A percentile compares a stretch with the other conserved stretches of the same genome.
Conservation (phyloP, 2,888 invertebrate genomes). For the Drosophila prolongata region DNA sequence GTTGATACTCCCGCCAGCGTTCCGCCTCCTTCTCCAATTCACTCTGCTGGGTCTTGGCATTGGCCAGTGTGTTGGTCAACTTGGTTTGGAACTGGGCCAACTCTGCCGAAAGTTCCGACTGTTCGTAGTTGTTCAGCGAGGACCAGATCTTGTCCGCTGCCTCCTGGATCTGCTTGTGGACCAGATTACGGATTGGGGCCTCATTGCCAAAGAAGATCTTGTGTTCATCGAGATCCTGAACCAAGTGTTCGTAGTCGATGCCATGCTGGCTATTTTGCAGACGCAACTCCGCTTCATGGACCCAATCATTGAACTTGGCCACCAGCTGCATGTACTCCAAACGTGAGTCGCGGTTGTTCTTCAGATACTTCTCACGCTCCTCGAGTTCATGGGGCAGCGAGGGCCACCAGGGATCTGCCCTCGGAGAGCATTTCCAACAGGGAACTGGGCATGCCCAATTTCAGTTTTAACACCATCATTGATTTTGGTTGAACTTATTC, state of each 20-base stretch:
- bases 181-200: conserved; percentile 90
- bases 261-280: conserved; percentile 92
- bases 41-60: conserved; percentile 92
- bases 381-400: conserved; percentile 92
- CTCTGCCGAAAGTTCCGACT: conserved; percentile 92
- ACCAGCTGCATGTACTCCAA: conserved; percentile 91
- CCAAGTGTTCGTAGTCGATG: conserved; percentile 94
- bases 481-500: conserved; percentile 88
- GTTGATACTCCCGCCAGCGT: conserved; percentile 94
- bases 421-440: conserved; percentile 94
- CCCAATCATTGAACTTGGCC: conserved; percentile 92
- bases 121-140: conserved; percentile 91
- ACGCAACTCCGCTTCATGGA: conserved; percentile 92
- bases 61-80: conserved; percentile 92
- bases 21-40: conserved; percentile 92
- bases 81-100: conserved; percentile 92
- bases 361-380: conserved; percentile 92
- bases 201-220: conserved; percentile 94
- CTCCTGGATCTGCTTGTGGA: conserved; percentile 92
- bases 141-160: conserved; percentile 95
- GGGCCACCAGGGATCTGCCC: conserved; percentile 90
- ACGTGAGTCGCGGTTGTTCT: conserved; percentile 90
- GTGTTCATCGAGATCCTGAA: conserved; percentile 93
- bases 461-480: conserved; percentile 90
- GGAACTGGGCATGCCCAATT: conserved; percentile 91